These are phyloP conservation scores for Nycteola revayana DNA, from an alignment of 2,888 invertebrate genomes.

Conservation along the genomic window DNA sequence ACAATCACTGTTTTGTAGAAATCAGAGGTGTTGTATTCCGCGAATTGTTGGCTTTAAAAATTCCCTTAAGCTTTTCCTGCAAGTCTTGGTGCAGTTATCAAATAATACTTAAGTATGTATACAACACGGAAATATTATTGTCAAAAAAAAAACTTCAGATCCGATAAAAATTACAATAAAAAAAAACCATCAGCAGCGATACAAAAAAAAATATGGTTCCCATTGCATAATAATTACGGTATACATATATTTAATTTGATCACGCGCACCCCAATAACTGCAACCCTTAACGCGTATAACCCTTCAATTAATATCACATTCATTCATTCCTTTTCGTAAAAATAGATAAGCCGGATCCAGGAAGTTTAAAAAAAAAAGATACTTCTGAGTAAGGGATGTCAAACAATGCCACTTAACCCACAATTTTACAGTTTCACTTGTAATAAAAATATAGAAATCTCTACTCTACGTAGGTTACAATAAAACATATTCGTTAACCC, in stretches of 20 bases:
- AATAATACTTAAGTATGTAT: too few relatives aligned
- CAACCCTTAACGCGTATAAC: conserved; percentile 52
- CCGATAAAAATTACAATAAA: too few relatives aligned
- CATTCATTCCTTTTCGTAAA: conserved; percentile 59
- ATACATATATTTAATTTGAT: conserved; percentile 9
- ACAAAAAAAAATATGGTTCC: conserved; percentile 2
- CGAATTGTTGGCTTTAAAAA: too few relatives aligned
- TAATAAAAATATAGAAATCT: conserved; percentile 23
- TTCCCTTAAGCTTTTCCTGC: too few relatives aligned
- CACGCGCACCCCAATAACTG: conserved; percentile 44
- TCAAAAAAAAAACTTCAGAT: too few relatives aligned
- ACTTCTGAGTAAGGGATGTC: conserved; percentile 52
- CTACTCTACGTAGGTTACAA: conserved; percentile 27
- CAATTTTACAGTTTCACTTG: conserved; percentile 37
- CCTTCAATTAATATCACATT: conserved; percentile 76
- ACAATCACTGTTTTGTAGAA: too few relatives aligned
- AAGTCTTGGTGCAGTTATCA: too few relatives aligned
- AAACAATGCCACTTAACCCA: conserved; percentile 51
- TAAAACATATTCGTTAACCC: conserved; percentile 23
- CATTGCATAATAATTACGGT: too few relatives aligned
- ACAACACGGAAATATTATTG: too few relatives aligned
- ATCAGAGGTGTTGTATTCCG: too few relatives aligned
- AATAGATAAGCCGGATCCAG: conserved; percentile 61
- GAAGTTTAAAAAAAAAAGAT: conserved; percentile 51
- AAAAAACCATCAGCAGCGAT: conserved; percentile 4